Percentiles rank a stretch among this genome's conserved stretches.
These are phyloP conservation scores for Lypha dubia DNA, from an alignment of 2,888 invertebrate species.

Conservation along the genomic window DNA sequence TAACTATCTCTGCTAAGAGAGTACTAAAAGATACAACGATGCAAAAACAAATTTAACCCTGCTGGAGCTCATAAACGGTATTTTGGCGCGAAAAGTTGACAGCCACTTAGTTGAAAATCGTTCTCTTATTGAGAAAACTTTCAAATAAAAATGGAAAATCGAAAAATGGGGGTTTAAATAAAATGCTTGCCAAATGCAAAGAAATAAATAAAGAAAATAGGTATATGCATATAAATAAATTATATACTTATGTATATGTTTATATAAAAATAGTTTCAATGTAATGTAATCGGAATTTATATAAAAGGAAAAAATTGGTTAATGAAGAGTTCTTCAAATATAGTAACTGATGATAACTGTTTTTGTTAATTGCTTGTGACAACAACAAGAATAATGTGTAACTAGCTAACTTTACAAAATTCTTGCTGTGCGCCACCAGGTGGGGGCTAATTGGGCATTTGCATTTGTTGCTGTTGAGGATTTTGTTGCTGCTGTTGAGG, in stretches of 20 bases:
- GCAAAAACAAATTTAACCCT: conserved; percentile 4
- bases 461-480: conserved; percentile 78
- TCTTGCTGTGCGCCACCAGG: conserved; percentile 76
- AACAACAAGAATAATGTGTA: conserved; percentile 65
- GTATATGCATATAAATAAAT: no score
- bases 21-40: conserved; percentile 50
- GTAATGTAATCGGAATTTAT: no score
- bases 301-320: neutral
- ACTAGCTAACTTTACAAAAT: conserved; percentile 82
- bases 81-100: neutral
- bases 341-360: neutral
- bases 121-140: neutral
- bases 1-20: neutral
- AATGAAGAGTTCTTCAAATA: neutral
- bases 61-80: neutral
- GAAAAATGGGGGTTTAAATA: neutral
- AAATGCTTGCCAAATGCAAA: no score
- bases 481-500: conserved; percentile 75
- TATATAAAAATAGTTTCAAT: no score
- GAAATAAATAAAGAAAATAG: no score
- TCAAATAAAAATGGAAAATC: neutral
- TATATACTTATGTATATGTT: no score
- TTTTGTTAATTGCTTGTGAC: conserved; percentile 33
- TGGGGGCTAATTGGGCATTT: conserved; percentile 81
- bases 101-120: neutral